Base-by-base conservation (phyloP, 2,888 invertebrate genomes). In the Drosophila affinis region DNA sequence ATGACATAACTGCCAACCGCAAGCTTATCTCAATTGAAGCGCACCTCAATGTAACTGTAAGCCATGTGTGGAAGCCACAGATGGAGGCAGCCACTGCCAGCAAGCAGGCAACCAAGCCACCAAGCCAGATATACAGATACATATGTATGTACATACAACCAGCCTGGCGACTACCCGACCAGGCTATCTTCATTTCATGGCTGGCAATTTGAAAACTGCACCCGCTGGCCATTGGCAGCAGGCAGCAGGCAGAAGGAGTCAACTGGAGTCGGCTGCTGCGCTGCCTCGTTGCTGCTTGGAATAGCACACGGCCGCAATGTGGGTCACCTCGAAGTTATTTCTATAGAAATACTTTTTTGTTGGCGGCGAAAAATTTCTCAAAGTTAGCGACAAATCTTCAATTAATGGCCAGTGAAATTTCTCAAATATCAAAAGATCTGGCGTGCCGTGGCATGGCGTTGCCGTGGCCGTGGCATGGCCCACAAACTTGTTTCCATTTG, bases 1-100 rank as follows among this genome's bases (percentile, higher is more conserved):
- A 87, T 84, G 83, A 87, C 83, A 84, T 84, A 84, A 84, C 87
- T 78, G 75, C 67, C 69, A 58, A 47, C 46, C 56, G 60, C 56
- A 55, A 58, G 75, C 87, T 82, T 86, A 83, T 86, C 87, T 86
- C 82, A 82, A 82, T 86, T 82, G 87, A 85, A 73, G 78, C 77
- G 77, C 83, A 72, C 78, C 77, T 78, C 87, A 71, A 67, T 83
- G 78, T 83, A 83, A 83, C 82, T 83, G 87, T 83, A 83, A 81
- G 85, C 77, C 59, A 78, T 68, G 79, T 68, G 73, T 72, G 70
- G 64, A 60, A 62, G 69, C 61, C 55, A 46, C 64, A 64, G 58
- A 63, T 71, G 72, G 56, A 70, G 75, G 69, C 61, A 63, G 60
- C 61, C 27, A 64, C 61, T 21, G 21, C 21, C 21, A 21, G 21